Conservation (phyloP, 2,888 invertebrate species). For the Xestia sexstrigata region DNA sequence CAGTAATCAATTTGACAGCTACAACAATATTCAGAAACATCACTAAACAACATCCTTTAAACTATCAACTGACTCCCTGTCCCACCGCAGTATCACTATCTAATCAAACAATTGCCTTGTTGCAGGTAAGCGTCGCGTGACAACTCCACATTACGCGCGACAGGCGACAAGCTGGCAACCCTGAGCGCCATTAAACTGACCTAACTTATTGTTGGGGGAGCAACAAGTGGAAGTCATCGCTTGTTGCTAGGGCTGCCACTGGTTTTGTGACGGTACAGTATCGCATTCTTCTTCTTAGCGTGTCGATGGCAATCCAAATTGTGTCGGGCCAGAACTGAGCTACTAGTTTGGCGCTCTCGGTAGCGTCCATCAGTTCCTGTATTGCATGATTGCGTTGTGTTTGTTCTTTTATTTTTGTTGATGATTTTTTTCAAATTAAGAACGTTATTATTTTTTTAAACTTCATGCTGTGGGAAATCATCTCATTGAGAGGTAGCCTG, state of each 20-base stretch:
- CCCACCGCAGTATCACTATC: background rate
- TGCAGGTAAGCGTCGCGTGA: constrained; percentile 69
- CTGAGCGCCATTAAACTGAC: constrained; percentile 74
- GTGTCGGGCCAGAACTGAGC: too few relatives aligned
- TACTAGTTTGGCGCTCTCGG: too few relatives aligned
- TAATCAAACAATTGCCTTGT: constrained; percentile 63
- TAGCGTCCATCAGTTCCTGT: too few relatives aligned
- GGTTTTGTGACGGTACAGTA: constrained; percentile 20
- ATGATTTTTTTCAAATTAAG: background rate
- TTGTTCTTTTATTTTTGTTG: background rate
- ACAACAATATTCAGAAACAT: background rate
- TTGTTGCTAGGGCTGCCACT: constrained; percentile 81
- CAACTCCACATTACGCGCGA: constrained; percentile 51
- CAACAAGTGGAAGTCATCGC: constrained; percentile 85
- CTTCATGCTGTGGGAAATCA: background rate
- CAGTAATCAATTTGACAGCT: background rate
- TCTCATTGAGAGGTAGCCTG: background rate
- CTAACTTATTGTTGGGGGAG: constrained; percentile 87
- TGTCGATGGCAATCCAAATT: too few relatives aligned
- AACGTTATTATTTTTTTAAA: background rate
- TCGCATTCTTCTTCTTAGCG: background rate
- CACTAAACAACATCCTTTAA: background rate
- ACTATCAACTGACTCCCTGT: background rate
- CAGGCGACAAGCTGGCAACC: constrained; percentile 37
- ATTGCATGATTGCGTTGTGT: background rate